Evolutionary conservation across 1,140 invertebrate species (phyloP).

Genomic region (Popillia japonica): DNA sequence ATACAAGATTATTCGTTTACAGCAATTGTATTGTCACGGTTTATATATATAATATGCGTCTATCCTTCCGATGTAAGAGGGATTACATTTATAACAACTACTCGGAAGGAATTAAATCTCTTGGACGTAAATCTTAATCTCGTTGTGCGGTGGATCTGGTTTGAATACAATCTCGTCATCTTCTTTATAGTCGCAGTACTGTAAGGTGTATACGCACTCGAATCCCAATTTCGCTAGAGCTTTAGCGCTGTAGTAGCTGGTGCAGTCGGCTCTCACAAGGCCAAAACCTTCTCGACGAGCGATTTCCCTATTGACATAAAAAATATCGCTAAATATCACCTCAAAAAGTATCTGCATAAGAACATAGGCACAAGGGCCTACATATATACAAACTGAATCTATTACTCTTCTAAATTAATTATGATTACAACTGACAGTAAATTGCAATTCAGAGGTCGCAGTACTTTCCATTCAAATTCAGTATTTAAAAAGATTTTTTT

Average conservation of each 20-base stretch:
- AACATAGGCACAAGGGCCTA: too few relatives aligned
- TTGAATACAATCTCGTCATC: constrained; percentile 66
- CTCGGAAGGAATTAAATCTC: constrained; percentile 46
- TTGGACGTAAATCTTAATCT: constrained; percentile 64
- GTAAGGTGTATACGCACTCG: constrained; percentile 68
- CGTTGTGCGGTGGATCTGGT: constrained; percentile 66
- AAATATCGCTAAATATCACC: constrained; percentile 30
- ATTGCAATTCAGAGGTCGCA: too few relatives aligned
- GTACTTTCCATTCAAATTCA: too few relatives aligned
- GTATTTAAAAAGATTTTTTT: too few relatives aligned
- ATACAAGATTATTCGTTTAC: neutral
- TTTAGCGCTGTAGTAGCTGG: constrained; percentile 74
- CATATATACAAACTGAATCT: too few relatives aligned
- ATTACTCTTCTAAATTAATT: too few relatives aligned
- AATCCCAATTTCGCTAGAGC: constrained; percentile 73
- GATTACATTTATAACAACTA: neutral
- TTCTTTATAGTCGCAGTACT: constrained; percentile 71
- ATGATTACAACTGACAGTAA: too few relatives aligned
- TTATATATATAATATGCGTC: neutral
- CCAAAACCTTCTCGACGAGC: constrained; percentile 64
- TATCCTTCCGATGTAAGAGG: neutral
- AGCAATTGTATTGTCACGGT: neutral
- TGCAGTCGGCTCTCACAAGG: constrained; percentile 68
- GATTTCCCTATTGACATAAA: constrained; percentile 65
- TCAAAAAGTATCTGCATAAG: neutral